Evolutionary conservation across 2,888 invertebrate genomes (phyloP).

Genomic region (Dromius quadrimaculatus): DNA sequence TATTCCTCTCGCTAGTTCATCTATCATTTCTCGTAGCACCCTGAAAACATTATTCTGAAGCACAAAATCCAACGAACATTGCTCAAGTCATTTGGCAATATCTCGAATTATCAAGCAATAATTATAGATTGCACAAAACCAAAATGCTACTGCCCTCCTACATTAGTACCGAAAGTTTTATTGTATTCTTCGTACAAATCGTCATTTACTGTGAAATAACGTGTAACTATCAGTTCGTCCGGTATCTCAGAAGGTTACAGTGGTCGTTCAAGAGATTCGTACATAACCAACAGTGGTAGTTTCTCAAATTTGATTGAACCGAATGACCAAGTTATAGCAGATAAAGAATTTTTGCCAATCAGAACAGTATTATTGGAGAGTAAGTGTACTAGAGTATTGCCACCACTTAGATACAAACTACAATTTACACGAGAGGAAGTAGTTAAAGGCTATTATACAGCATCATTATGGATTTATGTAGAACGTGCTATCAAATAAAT

Average conservation of each 20-base stretch:
- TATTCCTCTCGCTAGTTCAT: constrained; percentile 41
- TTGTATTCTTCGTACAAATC: constrained; percentile 44
- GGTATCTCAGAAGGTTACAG: constrained; percentile 56
- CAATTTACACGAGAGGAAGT: constrained; percentile 55
- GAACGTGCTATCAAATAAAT: constrained; percentile 52
- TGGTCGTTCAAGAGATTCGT: constrained; percentile 55
- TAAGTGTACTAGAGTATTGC: constrained; percentile 53
- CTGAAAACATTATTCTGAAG: constrained; percentile 47
- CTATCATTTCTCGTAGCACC: constrained; percentile 49
- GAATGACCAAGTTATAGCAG: constrained; percentile 53
- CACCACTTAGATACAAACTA: constrained; percentile 53
- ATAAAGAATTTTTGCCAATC: constrained; percentile 55
- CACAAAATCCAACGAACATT: constrained; percentile 54
- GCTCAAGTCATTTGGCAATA: constrained; percentile 55
- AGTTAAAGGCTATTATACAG: constrained; percentile 51
- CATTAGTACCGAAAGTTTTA: constrained; percentile 24
- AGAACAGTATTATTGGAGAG: constrained; percentile 53
- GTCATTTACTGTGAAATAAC: constrained; percentile 46
- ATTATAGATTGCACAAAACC: constrained; percentile 53
- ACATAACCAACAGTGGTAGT: constrained; percentile 55
- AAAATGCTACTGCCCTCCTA: constrained; percentile 10
- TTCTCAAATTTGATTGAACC: constrained; percentile 56
- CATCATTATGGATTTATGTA: constrained; percentile 50
- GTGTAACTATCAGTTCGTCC: constrained; percentile 52
- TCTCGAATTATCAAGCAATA: constrained; percentile 51